Evolutionary conservation across 1,140 invertebrate species (phyloP), one percentile per base, ranked within the genome.

Genomic region (Hypothenemus hampei): DNA sequence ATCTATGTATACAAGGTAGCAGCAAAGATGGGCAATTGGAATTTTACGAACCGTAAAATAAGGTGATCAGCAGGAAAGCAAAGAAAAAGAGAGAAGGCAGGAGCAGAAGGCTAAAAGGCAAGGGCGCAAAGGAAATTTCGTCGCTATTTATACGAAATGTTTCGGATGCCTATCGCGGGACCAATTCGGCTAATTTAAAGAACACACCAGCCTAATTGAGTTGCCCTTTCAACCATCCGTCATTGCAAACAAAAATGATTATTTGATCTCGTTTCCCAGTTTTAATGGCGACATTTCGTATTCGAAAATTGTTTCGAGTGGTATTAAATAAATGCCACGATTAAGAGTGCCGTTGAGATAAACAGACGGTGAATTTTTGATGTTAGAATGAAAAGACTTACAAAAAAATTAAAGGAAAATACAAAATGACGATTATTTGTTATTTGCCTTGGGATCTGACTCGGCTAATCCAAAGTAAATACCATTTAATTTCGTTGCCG

Each of bases 11-110:
- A 50, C 39, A 50, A 41, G 39, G 48, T 39, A 41, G 48, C 15
- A 35, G 48, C 23, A 39, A 50, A 29, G 48, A 50, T 39, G 52
- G 50, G 57, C 57, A 36, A 33, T 59, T 48, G 45, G 51, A 55
- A 49, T 47, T 59, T 59, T 59, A 51, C 51, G 57, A 59, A 48
- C 57, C 57, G 57, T 59, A 51, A 59, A 59, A 59, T 59, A 59
- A 59, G 57, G 46, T 46, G 57, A 59, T 59, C 57, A 59, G 50
- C 33, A 45, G 41, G 44, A 44, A 59, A 44, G 50, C 46, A 59
- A 59, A 59, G 39, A 48, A 36, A 43, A 48, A 36, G 29, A 40
- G 47, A 29, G 23, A 21, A 47, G 24, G 35, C 29, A 44, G 55
- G 49, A 39, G 51, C 51, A 59, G 55, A 54, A 23, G 29, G 49